A percentile compares a stretch with the other conserved stretches of the same genome.
These are phyloP conservation scores for Neodiprion virginianus DNA, from an alignment of 1,140 invertebrate species.

Conservation along the genomic window DNA sequence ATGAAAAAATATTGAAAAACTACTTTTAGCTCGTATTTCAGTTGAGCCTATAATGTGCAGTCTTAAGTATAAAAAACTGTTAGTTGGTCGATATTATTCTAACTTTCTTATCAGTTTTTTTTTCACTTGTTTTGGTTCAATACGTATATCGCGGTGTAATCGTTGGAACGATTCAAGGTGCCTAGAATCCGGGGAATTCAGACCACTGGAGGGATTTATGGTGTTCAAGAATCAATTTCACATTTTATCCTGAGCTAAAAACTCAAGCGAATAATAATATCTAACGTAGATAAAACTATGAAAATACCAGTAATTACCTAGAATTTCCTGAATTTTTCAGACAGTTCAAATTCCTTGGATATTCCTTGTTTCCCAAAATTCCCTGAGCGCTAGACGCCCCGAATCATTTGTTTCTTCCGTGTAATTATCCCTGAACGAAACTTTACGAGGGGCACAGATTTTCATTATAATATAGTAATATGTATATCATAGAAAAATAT, in stretches of 20 bases:
- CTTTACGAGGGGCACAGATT: background rate
- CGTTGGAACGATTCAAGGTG: background rate
- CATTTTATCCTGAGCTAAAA: no score
- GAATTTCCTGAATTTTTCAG: background rate
- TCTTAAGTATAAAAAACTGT: conserved; percentile 12
- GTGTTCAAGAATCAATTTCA: no score
- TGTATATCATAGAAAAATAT: conserved; percentile 32
- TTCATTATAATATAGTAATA: background rate
- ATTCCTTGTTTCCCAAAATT: conserved; percentile 24
- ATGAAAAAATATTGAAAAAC: conserved; percentile 47
- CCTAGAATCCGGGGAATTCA: no score
- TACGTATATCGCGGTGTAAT: background rate
- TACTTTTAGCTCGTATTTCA: conserved; percentile 29
- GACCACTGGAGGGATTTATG: no score
- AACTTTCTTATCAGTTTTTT: background rate
- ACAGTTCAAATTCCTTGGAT: background rate
- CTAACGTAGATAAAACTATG: no score
- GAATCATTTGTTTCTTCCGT: conserved; percentile 22
- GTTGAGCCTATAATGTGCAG: conserved; percentile 7
- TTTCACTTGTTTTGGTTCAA: background rate
- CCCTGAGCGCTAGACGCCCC: conserved; percentile 15
- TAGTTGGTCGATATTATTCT: background rate
- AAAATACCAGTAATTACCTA: conserved; percentile 25
- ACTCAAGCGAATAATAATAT: no score
- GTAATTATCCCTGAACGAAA: conserved; percentile 8